Conservation (phyloP, 2,797 vertebrate genomes). For the Poecilia gillii region DNA sequence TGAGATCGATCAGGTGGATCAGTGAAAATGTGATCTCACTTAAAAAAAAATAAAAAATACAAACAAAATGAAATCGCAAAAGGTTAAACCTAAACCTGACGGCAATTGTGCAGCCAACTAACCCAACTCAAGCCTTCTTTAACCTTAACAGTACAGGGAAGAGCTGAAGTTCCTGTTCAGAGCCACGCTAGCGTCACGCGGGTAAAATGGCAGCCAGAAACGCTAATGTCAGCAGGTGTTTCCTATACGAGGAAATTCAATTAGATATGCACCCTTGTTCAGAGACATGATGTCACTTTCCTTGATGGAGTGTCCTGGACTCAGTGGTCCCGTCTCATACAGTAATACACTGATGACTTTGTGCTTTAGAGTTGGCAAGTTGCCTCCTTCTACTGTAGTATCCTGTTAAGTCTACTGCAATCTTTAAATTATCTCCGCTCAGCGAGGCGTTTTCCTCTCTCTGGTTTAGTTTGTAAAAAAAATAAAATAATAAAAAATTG, state of each 20-base stretch:
- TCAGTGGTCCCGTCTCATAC: conserved; percentile 10
- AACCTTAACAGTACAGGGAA: background rate
- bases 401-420: conserved; percentile 2
- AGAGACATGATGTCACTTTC: conserved; percentile 37
- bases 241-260: conserved; percentile 41
- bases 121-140: background rate
- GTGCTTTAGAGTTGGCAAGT: conserved; percentile 38
- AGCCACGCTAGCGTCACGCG: background rate
- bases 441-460: background rate
- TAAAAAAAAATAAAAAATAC: background rate
- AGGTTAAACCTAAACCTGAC: background rate
- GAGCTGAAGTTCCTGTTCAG: background rate
- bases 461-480: background rate
- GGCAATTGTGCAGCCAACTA: background rate
- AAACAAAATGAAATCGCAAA: background rate
- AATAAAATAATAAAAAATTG: background rate
- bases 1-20: background rate
- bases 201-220: conserved; percentile 25
- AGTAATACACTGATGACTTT: conserved; percentile 33
- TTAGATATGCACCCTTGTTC: conserved; percentile 48
- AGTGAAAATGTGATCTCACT: background rate
- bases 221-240: conserved; percentile 45
- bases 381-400: conserved; percentile 10
- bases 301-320: conserved; percentile 38
- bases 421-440: background rate